These are phyloP conservation scores for Rhagium mordax DNA, from an alignment of 2,888 invertebrate species.

Conservation along the genomic window DNA sequence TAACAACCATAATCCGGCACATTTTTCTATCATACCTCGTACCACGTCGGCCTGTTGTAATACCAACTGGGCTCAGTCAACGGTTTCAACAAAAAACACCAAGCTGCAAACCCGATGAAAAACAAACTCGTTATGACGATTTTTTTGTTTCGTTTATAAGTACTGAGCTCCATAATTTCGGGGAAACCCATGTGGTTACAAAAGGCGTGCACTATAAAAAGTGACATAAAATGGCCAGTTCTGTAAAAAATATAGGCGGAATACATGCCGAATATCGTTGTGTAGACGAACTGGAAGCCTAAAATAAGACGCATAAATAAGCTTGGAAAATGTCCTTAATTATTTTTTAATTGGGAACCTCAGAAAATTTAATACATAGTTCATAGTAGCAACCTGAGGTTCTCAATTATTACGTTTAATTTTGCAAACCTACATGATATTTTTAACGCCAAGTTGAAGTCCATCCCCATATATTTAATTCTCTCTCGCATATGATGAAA, in stretches of 20 bases:
- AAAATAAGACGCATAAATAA: conserved; percentile 54
- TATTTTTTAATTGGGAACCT: too few species aligned
- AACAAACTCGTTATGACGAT: conserved; percentile 78
- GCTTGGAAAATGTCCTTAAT: too few species aligned
- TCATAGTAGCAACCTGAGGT: too few species aligned
- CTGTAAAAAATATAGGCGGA: conserved; percentile 92
- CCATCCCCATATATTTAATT: conserved; percentile 78
- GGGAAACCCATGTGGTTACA: conserved; percentile 99
- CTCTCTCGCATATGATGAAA: conserved; percentile 92
- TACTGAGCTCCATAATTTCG: conserved; percentile 82
- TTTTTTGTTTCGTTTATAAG: conserved; percentile 74
- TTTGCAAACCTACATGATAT: conserved; percentile 77
- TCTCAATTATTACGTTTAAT: too few species aligned
- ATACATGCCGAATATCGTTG: conserved; percentile 94
- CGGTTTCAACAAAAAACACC: conserved; percentile 84
- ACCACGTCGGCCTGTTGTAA: conserved; percentile 58
- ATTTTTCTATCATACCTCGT: conserved; percentile 29
- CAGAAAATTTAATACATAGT: too few species aligned
- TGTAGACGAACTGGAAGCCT: conserved; percentile 93
- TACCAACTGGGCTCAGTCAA: conserved; percentile 78
- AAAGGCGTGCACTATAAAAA: conserved; percentile 92
- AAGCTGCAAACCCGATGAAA: conserved; percentile 82
- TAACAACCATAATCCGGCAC: neutral
- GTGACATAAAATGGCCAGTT: conserved; percentile 92
- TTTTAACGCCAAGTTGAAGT: conserved; percentile 79